Evolutionary conservation across 2,797 vertebrate genomes (phyloP), one percentile per base, ranked within the genome.

Genomic region (Chanos chanos): DNA sequence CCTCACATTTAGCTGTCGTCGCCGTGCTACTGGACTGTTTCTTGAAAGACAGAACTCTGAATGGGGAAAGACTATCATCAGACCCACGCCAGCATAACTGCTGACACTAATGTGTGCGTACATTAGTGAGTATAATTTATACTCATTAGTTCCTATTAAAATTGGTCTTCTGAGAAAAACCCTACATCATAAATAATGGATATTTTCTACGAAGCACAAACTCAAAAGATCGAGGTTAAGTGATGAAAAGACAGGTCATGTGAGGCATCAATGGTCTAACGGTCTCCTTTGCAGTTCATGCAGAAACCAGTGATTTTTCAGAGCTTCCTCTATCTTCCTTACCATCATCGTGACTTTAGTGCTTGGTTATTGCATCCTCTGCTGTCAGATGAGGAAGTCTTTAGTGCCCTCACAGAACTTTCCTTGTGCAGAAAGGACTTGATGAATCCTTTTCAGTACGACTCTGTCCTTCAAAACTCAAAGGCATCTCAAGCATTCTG

Each of bases 101-200:
- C 41, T 50, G 61, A 53, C 33, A 36, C 39, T 52, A 56, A 62
- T 57, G 39, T 36, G 34, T 51, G 49, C 18, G n/a, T 27, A 33
- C 52, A 44, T 39, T 72, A 53, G 57, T 41, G 52, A 69, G 47
- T 22, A 28, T 44, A 52, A 49, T 58, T 73, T 58, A 44, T 19
- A 4, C 37, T 57, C 53, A 68, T 73, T 65, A 50, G 24, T 50
- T 30, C 30, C 44, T 39, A 25, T 53, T 59, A 49, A 55, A n/a
- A 47, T 53, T 61, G 62, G 33, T 58, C 31, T 25, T 56, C 37
- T 19, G 3, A 24, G 10, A 10, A 16, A 41, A 44, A 45, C 24
- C 15, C 40, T 7, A 21, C 13, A 28, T 27, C 49, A 54, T 60
- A 39, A 49, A 66, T 34, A 40, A 70, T 39, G 43, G 22, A 54